phyloP scores from a whole-genome alignment of 2,113 vertebrate genomes.

The Siniperca knerii region DNA sequence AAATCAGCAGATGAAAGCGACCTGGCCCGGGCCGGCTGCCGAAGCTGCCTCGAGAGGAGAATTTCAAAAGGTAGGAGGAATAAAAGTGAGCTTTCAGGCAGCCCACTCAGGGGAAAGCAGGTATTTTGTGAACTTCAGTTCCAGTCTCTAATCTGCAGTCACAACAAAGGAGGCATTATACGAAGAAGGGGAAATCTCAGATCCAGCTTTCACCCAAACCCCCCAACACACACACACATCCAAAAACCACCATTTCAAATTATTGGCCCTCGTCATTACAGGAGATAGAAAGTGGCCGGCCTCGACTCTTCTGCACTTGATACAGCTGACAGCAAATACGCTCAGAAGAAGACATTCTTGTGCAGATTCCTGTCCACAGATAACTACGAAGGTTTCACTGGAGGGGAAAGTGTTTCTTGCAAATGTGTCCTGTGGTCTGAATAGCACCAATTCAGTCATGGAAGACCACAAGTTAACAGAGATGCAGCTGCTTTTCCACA shows the following conservation, averaged over 20 bases:
- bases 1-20: slow-evolving; percentile 64
- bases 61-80: slow-evolving; percentile 86
- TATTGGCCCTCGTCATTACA: slow-evolving; percentile 82
- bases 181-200: slow-evolving; percentile 83
- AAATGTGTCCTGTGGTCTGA: neutral
- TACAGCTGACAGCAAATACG: slow-evolving; percentile 5
- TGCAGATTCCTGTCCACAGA: slow-evolving; percentile 2
- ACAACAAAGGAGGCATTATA: slow-evolving; percentile 90
- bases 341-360: neutral
- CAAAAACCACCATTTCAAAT: slow-evolving; percentile 71
- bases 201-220: slow-evolving; percentile 50
- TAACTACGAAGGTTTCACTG: neutral
- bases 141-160: slow-evolving; percentile 81
- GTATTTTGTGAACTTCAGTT: slow-evolving; percentile 79
- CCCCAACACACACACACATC: neutral
- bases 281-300: slow-evolving; percentile 1
- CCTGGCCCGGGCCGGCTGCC: slow-evolving; percentile 40
- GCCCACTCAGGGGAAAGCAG: slow-evolving; percentile 77
- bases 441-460: neutral
- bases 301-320: slow-evolving; percentile 3
- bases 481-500: neutral
- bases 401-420: neutral
- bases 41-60: slow-evolving; percentile 79
- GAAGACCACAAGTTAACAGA: neutral
- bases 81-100: slow-evolving; percentile 84